Evolutionary conservation across 2,888 invertebrate genomes (phyloP).

Genomic region (Torymus aiolomorphi): DNA sequence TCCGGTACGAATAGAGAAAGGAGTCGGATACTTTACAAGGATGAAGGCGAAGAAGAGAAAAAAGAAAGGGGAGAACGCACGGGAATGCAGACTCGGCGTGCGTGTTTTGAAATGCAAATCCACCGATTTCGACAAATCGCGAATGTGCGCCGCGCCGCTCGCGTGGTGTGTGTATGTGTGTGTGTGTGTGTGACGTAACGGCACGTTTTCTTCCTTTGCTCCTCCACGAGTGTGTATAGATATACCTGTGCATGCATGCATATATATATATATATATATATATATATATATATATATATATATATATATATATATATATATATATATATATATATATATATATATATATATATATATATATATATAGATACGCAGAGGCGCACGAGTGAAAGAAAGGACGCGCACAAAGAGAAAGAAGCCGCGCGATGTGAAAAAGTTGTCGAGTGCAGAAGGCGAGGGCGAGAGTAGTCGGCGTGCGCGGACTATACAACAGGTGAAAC

Average conservation of each 20-base stretch:
- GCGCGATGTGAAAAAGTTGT: neutral
- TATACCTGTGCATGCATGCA: neutral
- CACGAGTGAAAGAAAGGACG: neutral
- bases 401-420: neutral
- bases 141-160: constrained; percentile 18
- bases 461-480: neutral
- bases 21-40: no score
- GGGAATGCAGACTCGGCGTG: neutral
- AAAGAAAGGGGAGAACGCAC: constrained; percentile 1
- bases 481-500: neutral
- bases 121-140: constrained; percentile 45
- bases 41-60: constrained; percentile 23
- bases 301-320: no score
- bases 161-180: neutral
- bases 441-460: neutral
- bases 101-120: constrained; percentile 57
- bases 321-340: no score
- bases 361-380: neutral
- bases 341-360: no score
- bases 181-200: constrained; percentile 29
- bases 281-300: no score
- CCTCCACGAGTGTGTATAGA: neutral
- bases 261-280: neutral
- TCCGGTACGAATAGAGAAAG: constrained; percentile 6
- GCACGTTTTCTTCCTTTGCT: constrained; percentile 13